Evolutionary conservation across 2,888 invertebrate species (phyloP), one percentile per base, ranked within the genome.

Genomic region (Stratiomys singularior): DNA sequence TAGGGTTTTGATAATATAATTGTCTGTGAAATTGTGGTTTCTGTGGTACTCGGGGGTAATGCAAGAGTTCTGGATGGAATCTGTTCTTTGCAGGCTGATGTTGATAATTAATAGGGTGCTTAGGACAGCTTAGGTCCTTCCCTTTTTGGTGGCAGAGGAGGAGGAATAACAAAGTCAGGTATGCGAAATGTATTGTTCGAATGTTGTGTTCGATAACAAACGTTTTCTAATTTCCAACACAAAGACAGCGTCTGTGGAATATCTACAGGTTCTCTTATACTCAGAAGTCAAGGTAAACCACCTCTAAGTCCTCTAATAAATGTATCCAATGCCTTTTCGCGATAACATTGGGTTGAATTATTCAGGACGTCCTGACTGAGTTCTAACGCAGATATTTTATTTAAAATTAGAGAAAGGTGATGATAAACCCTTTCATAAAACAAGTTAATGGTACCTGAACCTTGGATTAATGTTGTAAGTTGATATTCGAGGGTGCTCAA

Each of bases 281-380:
- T 78, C 13, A 81, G 76, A 11, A 82, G 80, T 37, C 80, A 76
- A n/a, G 81, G 79, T 18, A 82, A 63, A 21, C 80, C 78, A 4
- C 81, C 79, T 30, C 76, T 80, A 23, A 81, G 63, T 23, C 81
- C 80, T n/a, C 80, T 46, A 21, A 81, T 63, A 64, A 81, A 81
- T 0, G 79, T 80, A 27, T 81, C 80, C 11, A 81, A 76, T 21
- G 81, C 80, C 30, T 81, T 81, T 15, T 80, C 80, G 27, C 80
- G 77, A 46, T 81, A 81, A 0, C 76, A 76, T 27, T 77, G 30
- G 0, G 78, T 78, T n/a, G 78, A 37, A 18, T 77, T 44, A 1
- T 18, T 44, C 66, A 78, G n/a, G n/a, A 79, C 46, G 25, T 81
- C 79, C 1, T 47, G 25, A n/a, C 77, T 52, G 13, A 81, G 44